Conservation (phyloP, 2,888 invertebrate species). For the Coenonympha glycerion region DNA sequence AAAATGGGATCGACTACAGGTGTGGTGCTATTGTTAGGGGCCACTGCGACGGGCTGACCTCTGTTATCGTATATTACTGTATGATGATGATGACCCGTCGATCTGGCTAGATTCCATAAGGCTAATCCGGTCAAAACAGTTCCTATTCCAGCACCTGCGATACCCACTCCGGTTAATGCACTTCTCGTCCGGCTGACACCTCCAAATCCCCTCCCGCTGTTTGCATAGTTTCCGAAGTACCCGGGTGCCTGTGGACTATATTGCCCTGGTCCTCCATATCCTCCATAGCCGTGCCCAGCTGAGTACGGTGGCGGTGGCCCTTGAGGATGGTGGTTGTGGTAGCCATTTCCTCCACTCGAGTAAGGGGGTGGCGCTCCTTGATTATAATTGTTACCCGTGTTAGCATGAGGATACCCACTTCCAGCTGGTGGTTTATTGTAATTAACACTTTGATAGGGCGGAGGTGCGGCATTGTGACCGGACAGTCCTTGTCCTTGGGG, state of each 20-base stretch:
- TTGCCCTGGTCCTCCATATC: conserved; percentile 38
- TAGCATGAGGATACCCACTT: conserved; percentile 34
- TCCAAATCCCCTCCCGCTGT: conserved; percentile 45
- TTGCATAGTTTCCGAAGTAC: conserved; percentile 59
- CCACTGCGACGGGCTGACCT: conserved; percentile 65
- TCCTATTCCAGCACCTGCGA: conserved; percentile 68
- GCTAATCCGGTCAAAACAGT: conserved; percentile 69
- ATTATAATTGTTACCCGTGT: conserved; percentile 44
- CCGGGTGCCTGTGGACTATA: conserved; percentile 57
- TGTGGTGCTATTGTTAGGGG: conserved; percentile 51
- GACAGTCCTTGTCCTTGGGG: conserved; percentile 38
- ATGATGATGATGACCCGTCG: conserved; percentile 59
- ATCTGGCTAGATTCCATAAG: conserved; percentile 69
- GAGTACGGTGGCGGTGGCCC: conserved; percentile 56
- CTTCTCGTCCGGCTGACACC: conserved; percentile 53
- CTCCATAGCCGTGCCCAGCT: conserved; percentile 43
- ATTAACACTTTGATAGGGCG: conserved; percentile 40
- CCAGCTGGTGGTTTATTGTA: conserved; percentile 20
- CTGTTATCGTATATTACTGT: conserved; percentile 69
- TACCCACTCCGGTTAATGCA: conserved; percentile 60
- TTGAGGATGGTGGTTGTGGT: conserved; percentile 49
- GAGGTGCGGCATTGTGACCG: conserved; percentile 43
- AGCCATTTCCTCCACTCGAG: conserved; percentile 41
- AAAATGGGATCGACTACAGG: conserved; percentile 54
- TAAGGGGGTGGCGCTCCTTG: conserved; percentile 58